Conservation (phyloP, 1,140 invertebrate species). For the Oedothorax gibbosus region DNA sequence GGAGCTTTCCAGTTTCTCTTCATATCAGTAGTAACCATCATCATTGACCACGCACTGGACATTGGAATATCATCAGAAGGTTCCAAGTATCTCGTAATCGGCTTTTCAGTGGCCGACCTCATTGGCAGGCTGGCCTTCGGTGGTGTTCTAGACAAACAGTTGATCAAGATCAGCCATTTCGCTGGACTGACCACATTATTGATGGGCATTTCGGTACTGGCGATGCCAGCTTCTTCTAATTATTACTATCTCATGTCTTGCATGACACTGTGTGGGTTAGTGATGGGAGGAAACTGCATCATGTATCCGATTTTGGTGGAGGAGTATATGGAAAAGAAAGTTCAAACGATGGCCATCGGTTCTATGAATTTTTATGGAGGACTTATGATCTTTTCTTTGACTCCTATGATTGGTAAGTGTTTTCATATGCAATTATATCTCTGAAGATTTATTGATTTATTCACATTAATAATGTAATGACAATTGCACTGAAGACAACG, state of each 20-base stretch:
- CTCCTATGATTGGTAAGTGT: conserved; percentile 47
- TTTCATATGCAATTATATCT: background rate
- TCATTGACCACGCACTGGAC: conserved; percentile 60
- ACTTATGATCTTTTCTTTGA: conserved; percentile 14
- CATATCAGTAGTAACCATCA: conserved; percentile 57
- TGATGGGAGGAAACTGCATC: conserved; percentile 23
- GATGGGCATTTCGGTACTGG: conserved; percentile 24
- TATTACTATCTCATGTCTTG: conserved; percentile 13
- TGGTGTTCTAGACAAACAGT: conserved; percentile 37
- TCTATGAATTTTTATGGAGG: conserved; percentile 46
- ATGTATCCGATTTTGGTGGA: conserved; percentile 37
- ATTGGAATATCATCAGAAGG: background rate
- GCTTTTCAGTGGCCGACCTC: conserved; percentile 57
- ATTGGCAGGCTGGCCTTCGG: conserved; percentile 57
- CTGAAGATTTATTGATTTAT: background rate
- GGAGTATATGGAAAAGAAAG: conserved; percentile 45
- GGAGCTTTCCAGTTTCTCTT: conserved; percentile 40
- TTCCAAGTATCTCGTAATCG: conserved; percentile 47
- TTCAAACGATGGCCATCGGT: conserved; percentile 28
- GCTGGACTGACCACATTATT: conserved; percentile 9
- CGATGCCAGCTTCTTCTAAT: conserved; percentile 8
- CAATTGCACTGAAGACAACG: too few species aligned
- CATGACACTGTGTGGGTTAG: conserved; percentile 19
- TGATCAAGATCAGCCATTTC: background rate
- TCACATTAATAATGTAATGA: background rate